A percentile compares a stretch with the other conserved stretches of the same genome.
These are phyloP conservation scores for Epistrophe eligans DNA, from an alignment of 2,888 invertebrate genomes.

Conservation along the genomic window DNA sequence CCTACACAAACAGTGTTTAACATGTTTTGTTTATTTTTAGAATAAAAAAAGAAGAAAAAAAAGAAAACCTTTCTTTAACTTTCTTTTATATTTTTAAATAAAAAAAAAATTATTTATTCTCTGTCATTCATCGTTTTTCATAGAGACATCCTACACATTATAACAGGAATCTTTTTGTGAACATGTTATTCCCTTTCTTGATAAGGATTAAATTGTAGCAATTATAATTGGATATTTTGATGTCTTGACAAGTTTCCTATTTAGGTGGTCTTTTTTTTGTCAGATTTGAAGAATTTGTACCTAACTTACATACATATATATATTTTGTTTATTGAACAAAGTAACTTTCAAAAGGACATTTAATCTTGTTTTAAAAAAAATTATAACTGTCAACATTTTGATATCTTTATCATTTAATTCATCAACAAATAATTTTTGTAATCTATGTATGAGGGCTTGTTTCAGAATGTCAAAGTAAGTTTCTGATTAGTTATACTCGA, in stretches of 20 bases:
- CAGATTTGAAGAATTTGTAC: not conserved
- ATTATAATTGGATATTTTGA: constrained; percentile 35
- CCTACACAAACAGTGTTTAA: constrained; percentile 70
- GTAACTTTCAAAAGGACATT: no score
- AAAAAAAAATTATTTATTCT: not conserved
- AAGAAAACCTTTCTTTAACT: constrained; percentile 21
- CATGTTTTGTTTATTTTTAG: constrained; percentile 58
- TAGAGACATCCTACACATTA: not conserved
- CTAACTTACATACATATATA: no score
- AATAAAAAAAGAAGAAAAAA: not conserved
- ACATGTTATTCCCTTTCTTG: constrained; percentile 20
- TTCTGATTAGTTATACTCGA: no score
- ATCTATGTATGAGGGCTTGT: no score
- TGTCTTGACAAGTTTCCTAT: not conserved
- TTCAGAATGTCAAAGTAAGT: no score
- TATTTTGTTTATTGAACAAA: no score
- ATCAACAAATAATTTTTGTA: no score
- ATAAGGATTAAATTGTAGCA: constrained; percentile 36
- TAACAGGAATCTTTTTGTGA: not conserved
- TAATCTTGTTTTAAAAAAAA: no score
- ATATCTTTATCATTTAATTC: no score
- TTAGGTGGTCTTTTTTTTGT: not conserved
- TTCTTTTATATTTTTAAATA: constrained; percentile 7
- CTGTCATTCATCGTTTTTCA: not conserved
- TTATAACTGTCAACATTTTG: no score